A percentile compares a stretch with the other conserved stretches of the same genome.
phyloP scores from a whole-genome alignment of 2,113 vertebrate species.

The Scolopax mira region DNA sequence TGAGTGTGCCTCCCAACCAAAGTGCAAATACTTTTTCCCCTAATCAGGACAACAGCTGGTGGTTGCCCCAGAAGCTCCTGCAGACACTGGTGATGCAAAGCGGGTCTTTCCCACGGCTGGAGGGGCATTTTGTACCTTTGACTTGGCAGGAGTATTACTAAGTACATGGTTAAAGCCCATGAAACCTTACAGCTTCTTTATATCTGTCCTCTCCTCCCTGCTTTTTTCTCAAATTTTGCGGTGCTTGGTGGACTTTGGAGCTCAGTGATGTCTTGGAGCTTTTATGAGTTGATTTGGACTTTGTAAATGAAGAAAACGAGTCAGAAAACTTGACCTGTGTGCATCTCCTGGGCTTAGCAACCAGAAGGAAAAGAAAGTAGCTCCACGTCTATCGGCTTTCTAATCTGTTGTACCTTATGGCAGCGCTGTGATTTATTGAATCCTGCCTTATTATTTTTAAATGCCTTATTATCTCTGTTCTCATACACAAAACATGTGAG shows the following conservation, averaged over 20 bases:
- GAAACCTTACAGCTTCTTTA: neutral
- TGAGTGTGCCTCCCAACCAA: neutral
- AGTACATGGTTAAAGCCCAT: fast-evolving
- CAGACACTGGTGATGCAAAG: too few species aligned
- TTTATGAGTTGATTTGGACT: neutral
- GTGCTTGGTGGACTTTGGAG: neutral
- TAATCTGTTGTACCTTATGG: neutral
- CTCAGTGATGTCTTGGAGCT: neutral
- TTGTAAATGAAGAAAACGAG: neutral
- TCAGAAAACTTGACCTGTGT: neutral
- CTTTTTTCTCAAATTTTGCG: fast-evolving
- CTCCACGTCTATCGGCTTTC: neutral
- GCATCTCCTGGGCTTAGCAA: neutral
- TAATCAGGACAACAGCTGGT: neutral
- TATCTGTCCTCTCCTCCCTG: neutral
- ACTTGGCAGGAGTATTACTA: neutral
- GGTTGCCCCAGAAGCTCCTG: neutral
- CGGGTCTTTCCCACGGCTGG: neutral
- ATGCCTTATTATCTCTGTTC: neutral
- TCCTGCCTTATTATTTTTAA: neutral
- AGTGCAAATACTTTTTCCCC: neutral
- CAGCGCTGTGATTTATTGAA: neutral
- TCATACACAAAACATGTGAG: neutral
- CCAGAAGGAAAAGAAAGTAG: neutral
- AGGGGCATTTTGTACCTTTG: neutral